Conservation (phyloP, 2,888 invertebrate species). For the Macrosoma leucophasiata region DNA sequence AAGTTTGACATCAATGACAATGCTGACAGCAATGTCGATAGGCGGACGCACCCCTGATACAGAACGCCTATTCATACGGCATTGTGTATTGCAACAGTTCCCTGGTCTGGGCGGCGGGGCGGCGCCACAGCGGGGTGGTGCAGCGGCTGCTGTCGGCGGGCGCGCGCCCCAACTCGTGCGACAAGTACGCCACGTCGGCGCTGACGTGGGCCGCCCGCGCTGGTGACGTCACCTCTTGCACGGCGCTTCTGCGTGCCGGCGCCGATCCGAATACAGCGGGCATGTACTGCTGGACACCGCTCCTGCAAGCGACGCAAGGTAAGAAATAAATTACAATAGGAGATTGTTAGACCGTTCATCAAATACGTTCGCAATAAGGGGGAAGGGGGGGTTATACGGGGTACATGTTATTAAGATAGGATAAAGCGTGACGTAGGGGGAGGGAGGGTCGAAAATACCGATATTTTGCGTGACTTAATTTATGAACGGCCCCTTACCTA, state of each 20-base stretch:
- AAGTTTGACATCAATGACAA: too few species aligned
- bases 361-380: too few species aligned
- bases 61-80: too few species aligned
- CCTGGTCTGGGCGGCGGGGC: slow-evolving; percentile 95
- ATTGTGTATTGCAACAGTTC: too few species aligned
- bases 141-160: slow-evolving; percentile 87
- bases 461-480: too few species aligned
- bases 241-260: slow-evolving; percentile 87
- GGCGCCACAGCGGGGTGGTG: slow-evolving; percentile 92
- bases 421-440: too few species aligned
- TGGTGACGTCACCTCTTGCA: slow-evolving; percentile 90
- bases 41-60: too few species aligned
- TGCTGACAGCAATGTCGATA: too few species aligned
- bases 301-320: slow-evolving; percentile 85
- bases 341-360: not conserved
- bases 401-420: not conserved
- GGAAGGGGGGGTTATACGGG: not conserved
- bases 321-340: too few species aligned
- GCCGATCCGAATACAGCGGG: slow-evolving; percentile 94
- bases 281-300: slow-evolving; percentile 98
- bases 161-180: slow-evolving; percentile 96
- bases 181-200: slow-evolving; percentile 97
- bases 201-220: slow-evolving; percentile 97
- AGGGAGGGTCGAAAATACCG: too few species aligned
- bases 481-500: too few species aligned